Base-by-base conservation (phyloP, 1,140 invertebrate species). In the Brevipalpus yothersi region DNA sequence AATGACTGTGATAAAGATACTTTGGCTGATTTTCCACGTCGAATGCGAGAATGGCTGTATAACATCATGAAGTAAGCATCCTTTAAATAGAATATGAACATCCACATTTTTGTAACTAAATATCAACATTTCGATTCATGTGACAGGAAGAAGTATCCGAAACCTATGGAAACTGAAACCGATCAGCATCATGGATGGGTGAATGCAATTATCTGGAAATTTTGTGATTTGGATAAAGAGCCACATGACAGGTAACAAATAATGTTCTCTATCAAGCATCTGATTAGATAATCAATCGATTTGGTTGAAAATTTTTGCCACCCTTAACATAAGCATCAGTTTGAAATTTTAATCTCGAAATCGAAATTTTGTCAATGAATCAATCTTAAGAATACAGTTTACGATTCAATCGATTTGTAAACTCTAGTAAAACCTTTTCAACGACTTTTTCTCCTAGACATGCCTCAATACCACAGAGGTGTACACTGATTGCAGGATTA, bases 31-130 rank as follows among this genome's bases (percentile, higher is more conserved):
- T 92, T 91, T 71, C 87, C 87, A 21, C 77, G 88, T 23, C 78
- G 90, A 65, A 94, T 94, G 89, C 79, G 87, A 49, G 90, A 94
- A 67, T 94, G 90, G 90, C 78, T 94, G 9, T 94, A 91, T 76
- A 90, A 91, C 75, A 84, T 93, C 57, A 89, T 92, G 87, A 79
- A 86, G 61, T 89, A 93, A 73, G 76, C 15, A 51, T 2, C 21
- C 21, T 23, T 2, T 1, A 40, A n/a, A 31, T 31, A 31, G 31
- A 31, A 31, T 31, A 31, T 31, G 31, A 31, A 31, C 31, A 31
- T 31, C 2, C 31, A 31, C 5, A 10, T 47, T 47, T 47, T 47
- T 13, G 13, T 2, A 13, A 15, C 17, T 47, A 47, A 15, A 15
- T 47, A 47, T 3, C 13, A 58, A 43, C 13, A n/a, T 43, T 42